Conservation (phyloP, 2,797 vertebrate genomes). For the Anguilla marmorata region DNA sequence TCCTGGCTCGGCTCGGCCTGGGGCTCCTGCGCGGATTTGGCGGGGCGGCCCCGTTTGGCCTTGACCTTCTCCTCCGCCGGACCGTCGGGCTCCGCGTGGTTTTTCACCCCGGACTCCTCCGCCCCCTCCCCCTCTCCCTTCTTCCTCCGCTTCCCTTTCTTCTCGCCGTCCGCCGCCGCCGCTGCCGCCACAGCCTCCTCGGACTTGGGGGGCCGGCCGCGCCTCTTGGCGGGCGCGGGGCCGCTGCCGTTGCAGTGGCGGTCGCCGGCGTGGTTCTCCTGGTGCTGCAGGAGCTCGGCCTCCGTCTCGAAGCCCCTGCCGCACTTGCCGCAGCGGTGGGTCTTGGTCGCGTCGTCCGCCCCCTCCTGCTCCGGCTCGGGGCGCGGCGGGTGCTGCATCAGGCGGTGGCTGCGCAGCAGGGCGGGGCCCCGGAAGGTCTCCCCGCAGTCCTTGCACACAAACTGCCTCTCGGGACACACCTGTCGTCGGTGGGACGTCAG, state of each 20-base stretch:
- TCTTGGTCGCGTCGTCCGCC: constrained; percentile 64
- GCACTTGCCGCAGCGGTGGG: constrained; percentile 74
- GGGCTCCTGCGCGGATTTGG: constrained; percentile 57
- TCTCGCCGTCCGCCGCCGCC: constrained; percentile 53
- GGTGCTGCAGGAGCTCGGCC: constrained; percentile 69
- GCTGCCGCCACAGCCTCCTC: constrained; percentile 47
- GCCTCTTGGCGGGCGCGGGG: constrained; percentile 61
- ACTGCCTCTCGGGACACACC: constrained; percentile 77
- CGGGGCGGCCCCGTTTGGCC: constrained; percentile 56
- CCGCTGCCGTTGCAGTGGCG: constrained; percentile 72
- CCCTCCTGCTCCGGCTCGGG: constrained; percentile 65
- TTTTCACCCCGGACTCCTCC: constrained; percentile 50
- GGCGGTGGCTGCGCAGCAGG: constrained; percentile 74
- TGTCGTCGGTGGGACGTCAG: constrained; percentile 76
- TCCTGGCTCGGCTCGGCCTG: constrained; percentile 50
- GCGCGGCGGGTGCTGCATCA: constrained; percentile 67
- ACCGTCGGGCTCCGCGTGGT: constrained; percentile 46
- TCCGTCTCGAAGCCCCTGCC: constrained; percentile 71
- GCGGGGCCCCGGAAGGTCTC: constrained; percentile 76
- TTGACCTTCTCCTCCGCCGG: constrained; percentile 62
- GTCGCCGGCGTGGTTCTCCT: constrained; percentile 73
- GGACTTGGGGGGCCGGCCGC: constrained; percentile 66
- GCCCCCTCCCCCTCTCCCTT: constrained; percentile 61
- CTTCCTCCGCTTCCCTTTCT: constrained; percentile 70
- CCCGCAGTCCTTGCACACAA: constrained; percentile 74